Base-by-base conservation (phyloP, 1,140 invertebrate species). In the Heliconius eleuchia region DNA sequence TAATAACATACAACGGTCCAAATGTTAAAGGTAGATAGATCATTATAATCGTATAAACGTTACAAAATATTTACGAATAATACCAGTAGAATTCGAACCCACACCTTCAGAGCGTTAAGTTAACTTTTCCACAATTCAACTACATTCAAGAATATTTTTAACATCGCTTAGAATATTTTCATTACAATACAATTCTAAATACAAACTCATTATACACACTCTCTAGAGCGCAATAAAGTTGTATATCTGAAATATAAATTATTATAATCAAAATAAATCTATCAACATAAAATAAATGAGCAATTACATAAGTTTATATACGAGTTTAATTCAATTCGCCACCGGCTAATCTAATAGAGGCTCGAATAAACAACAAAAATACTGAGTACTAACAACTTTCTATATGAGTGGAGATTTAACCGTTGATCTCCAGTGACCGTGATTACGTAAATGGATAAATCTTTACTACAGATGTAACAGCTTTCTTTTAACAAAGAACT, bases 401-500 rank as follows among this genome's bases (percentile, higher is more conserved):
- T 66, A 66, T 66, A 23, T 66, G 3, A 30, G 30, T 66, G 60
- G 70, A 76, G 27, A 71, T 71, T 76, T 71, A 76, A 5, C 16
- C 9, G 66, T 34, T 4, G 60, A 70, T 70, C 57, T 70, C 19
- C 19, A 37, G 66, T 60, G 39, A 57, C 57, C 23, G 60, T 76
- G 46, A 79, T 79, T 79, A 72, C 78, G 70, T 42, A 79, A 79
- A 66, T 66, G 1, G 11, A n/a, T 66, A 66, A 72, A 72, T 52
- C 73, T 72, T 37, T 46, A 46, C 72, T 30, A 70, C 6, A 71
- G 39, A 71, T 50, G 55, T 42, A 76, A 70, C 60, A 16, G 39
- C 77, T 79, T 79, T 79, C 72, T 74, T 79, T 79, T 72, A 71
- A 72, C 70, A 60, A 79, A 37, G 78, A 76, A 79, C 30, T 55